Evolutionary conservation across 2,797 vertebrate genomes (phyloP), one percentile per base, ranked within the genome.

Genomic region (Darevskia nairensis): DNA sequence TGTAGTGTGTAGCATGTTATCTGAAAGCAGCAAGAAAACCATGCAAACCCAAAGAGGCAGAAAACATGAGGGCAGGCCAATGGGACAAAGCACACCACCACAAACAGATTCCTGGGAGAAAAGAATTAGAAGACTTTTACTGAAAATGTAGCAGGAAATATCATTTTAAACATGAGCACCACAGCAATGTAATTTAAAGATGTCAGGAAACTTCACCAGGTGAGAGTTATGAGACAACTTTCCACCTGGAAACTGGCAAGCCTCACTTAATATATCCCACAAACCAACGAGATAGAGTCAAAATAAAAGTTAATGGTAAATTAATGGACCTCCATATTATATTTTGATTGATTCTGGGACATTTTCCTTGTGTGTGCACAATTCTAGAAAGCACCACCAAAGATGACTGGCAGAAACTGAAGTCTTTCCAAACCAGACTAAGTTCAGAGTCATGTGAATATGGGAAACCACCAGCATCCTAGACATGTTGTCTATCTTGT

Each of bases 311-410:
- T 80, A 93, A 93, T 91, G 44, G 94, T 44, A 93, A 35, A 93
- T 93, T 17, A 90, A 86, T 15, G 19, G 80, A 0, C 89, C 94
- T 55, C 68, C 93, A 0, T 92, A 93, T 82, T 91, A 88, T 68
- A 94, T 95, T 90, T 91, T 95, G 91, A 92, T 94, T 78, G 93
- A 93, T 81, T 95, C 92, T 0, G 94, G 95, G 21, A 93, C 95
- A 46, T 94, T 19, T 95, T 92, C 0, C 81, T 82, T 89, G 94
- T 91, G 46, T 80, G 88, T 81, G 90, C 93, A 0, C 78, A 59
- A 19, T 23, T 92, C 84, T 35, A 13, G 92, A 91, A 88, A 88
- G 93, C 87, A 91, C 92, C 86, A 93, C 93, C 0, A 87, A 94
- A 8, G 90, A 0, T 89, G 94, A 13, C 50, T n/a, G 89, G 61